Percentiles rank a stretch among this genome's conserved stretches.
These are phyloP conservation scores for Ephydatia muelleri DNA, from an alignment of 37 sponge, comb jelly and placozoan species.

Conservation along the genomic window DNA sequence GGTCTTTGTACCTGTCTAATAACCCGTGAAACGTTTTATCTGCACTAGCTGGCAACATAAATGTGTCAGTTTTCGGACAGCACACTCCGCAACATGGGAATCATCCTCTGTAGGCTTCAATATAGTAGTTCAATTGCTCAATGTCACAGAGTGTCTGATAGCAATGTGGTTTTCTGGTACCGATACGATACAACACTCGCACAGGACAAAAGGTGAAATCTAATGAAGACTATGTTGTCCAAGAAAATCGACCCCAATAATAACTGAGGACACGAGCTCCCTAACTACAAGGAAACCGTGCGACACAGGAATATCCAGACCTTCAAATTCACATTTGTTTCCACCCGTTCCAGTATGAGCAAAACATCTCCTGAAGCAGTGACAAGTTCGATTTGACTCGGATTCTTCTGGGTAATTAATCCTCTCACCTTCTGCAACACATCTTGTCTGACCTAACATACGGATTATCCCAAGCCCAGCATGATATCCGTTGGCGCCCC, in stretches of 20 bases:
- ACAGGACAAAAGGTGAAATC: no score
- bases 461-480: constrained; percentile 45
- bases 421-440: background rate
- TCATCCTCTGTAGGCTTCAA: no score
- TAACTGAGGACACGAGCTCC: constrained; percentile 38
- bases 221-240: no score
- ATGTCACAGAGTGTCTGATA: no score
- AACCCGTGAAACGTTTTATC: background rate
- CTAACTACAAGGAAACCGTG: constrained; percentile 61
- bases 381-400: no score
- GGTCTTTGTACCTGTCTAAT: constrained; percentile 12
- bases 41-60: constrained; percentile 28
- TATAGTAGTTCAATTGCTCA: no score
- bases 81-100: constrained; percentile 57
- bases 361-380: no score
- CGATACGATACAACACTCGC: no score
- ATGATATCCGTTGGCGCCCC: constrained; percentile 23
- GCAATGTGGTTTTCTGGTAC: no score
- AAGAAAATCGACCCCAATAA: no score
- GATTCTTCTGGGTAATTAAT: constrained; percentile 12
- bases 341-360: background rate
- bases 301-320: no score
- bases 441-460: constrained; percentile 22
- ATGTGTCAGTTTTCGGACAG: constrained; percentile 6
- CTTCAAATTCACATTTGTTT: constrained; percentile 27